Conservation (phyloP, 2,888 invertebrate species). For the Tetrapedia diversipes region DNA sequence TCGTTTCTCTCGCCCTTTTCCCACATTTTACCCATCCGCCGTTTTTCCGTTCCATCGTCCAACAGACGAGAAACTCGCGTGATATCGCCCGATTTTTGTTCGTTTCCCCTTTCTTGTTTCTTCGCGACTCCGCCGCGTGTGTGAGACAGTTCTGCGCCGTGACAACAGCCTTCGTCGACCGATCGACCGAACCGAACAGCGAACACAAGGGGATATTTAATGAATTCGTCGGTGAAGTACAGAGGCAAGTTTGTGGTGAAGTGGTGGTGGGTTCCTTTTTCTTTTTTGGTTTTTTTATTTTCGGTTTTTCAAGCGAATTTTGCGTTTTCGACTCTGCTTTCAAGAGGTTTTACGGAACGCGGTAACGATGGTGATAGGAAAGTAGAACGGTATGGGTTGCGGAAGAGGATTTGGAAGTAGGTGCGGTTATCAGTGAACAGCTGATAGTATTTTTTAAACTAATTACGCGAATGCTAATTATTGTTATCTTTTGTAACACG, state of each 20-base stretch:
- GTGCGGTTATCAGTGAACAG: too few relatives aligned
- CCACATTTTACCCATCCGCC: too few relatives aligned
- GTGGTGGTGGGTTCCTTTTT: not conserved
- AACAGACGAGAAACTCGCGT: not conserved
- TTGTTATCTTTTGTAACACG: too few relatives aligned
- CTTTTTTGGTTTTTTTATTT: not conserved
- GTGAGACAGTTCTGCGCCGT: slow-evolving; percentile 7
- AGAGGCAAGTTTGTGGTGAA: slow-evolving; percentile 54
- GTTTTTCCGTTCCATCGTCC: not conserved
- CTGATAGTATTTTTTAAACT: too few relatives aligned
- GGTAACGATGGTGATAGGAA: too few relatives aligned
- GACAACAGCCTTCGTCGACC: not conserved
- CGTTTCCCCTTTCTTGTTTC: not conserved
- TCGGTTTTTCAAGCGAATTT: too few relatives aligned
- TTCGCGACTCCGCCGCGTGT: not conserved
- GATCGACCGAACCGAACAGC: not conserved
- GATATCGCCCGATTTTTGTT: not conserved
- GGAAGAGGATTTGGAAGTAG: too few relatives aligned
- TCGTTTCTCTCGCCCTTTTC: too few relatives aligned
- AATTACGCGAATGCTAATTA: too few relatives aligned
- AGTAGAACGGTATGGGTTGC: too few relatives aligned
- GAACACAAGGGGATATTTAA: slow-evolving; percentile 50
- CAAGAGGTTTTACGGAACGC: too few relatives aligned
- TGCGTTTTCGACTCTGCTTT: too few relatives aligned
- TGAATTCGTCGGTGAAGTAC: slow-evolving; percentile 52